A percentile compares a stretch with the other conserved stretches of the same genome.
Conservation (phyloP, 2,113 vertebrate genomes). For the Pseudopodoces humilis region DNA sequence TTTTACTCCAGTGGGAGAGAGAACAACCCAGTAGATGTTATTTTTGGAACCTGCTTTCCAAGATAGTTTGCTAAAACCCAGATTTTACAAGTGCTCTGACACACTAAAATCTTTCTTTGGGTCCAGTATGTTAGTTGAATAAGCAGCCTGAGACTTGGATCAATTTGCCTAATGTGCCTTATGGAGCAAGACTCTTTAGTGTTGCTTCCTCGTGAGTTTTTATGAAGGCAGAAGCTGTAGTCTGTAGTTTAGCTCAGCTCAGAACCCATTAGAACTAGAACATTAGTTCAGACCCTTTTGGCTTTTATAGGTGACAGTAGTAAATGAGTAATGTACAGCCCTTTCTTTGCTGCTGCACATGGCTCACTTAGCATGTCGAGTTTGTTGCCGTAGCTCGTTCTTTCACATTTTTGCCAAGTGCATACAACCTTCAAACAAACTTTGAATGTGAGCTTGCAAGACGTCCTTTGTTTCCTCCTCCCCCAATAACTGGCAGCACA, state of each 20-base stretch:
- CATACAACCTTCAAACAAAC: neutral
- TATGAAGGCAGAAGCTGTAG: neutral
- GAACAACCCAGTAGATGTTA: neutral
- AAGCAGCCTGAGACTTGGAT: neutral
- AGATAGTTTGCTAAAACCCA: neutral
- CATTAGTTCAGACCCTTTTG: neutral
- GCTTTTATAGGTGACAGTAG: neutral
- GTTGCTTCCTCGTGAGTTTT: neutral
- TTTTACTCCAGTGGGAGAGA: neutral
- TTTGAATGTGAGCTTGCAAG: neutral
- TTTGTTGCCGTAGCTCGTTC: neutral
- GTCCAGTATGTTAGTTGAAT: neutral
- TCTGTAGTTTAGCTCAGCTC: neutral
- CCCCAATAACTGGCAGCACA: conserved; percentile 10
- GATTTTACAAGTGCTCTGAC: conserved; percentile 1
- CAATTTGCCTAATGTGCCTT: neutral
- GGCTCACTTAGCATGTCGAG: neutral
- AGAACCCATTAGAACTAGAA: neutral
- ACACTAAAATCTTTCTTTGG: conserved; percentile 12
- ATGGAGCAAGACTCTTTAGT: neutral
- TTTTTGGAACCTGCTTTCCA: conserved; percentile 29
- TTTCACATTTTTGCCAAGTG: neutral
- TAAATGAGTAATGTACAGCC: neutral
- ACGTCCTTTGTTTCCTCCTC: neutral
- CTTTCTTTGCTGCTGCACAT: neutral